Percentiles rank a stretch among this genome's conserved stretches.
These are phyloP conservation scores for Psilanteris sp. DNA, from an alignment of 1,140 invertebrate species.

Conservation along the genomic window DNA sequence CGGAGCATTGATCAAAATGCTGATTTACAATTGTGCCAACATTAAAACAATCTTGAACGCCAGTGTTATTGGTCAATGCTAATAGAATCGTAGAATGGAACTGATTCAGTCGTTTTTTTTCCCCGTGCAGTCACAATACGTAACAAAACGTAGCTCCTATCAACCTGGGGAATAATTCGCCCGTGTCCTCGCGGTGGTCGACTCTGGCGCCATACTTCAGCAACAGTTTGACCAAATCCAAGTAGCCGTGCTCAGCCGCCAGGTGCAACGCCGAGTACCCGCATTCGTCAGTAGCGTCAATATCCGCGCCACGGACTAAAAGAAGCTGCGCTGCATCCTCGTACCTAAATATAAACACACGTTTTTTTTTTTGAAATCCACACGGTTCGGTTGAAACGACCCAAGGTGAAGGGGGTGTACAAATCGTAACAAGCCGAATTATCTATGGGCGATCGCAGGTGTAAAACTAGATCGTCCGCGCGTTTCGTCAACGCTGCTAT, in stretches of 20 bases:
- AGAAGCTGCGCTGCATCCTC: slow-evolving; percentile 88
- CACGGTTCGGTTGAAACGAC: slow-evolving; percentile 22
- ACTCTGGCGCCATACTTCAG: slow-evolving; percentile 89
- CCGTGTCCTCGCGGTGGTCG: slow-evolving; percentile 86
- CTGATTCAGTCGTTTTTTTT: no score
- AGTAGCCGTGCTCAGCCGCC: slow-evolving; percentile 90
- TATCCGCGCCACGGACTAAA: slow-evolving; percentile 88
- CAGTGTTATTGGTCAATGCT: no score
- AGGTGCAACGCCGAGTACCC: slow-evolving; percentile 94
- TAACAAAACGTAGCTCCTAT: no score
- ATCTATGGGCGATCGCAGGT: no score
- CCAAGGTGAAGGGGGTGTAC: slow-evolving; percentile 26
- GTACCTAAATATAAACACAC: slow-evolving; percentile 78
- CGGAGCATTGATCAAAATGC: no score
- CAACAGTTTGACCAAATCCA: slow-evolving; percentile 86
- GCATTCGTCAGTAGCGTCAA: slow-evolving; percentile 92
- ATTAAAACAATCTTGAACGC: no score
- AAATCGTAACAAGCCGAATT: no score
- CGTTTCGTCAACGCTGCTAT: no score
- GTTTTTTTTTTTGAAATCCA: slow-evolving; percentile 40
- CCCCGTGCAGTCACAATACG: no score
- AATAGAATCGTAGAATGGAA: no score
- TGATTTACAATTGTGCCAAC: no score
- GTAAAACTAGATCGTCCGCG: no score
- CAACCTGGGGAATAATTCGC: slow-evolving; percentile 83